These are phyloP conservation scores for Aphelinus atriplicis DNA, from an alignment of 1,140 invertebrate species.

Conservation along the genomic window DNA sequence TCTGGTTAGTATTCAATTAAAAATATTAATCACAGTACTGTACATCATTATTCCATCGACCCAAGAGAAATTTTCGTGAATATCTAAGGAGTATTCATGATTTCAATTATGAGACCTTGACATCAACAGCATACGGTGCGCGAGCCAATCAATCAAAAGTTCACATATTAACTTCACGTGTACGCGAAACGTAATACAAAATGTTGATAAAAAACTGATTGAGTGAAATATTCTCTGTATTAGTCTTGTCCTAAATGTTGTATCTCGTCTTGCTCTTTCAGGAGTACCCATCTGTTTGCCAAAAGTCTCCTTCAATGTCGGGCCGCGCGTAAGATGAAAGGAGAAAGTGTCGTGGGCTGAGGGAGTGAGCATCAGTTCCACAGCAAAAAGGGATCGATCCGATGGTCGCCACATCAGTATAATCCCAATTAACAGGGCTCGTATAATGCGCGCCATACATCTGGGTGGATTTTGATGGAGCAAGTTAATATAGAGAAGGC, in stretches of 20 bases:
- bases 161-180: too few relatives aligned
- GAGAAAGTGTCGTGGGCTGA: not conserved
- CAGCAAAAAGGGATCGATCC: slow-evolving; percentile 57
- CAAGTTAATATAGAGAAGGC: slow-evolving; percentile 19
- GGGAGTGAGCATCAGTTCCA: not conserved
- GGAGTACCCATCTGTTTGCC: slow-evolving; percentile 67
- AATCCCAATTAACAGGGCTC: slow-evolving; percentile 61
- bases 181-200: not conserved
- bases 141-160: too few relatives aligned
- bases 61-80: too few relatives aligned
- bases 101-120: too few relatives aligned
- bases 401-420: slow-evolving; percentile 60
- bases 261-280: slow-evolving; percentile 55
- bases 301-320: slow-evolving; percentile 65
- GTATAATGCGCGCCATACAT: too few relatives aligned
- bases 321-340: slow-evolving; percentile 54
- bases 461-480: too few relatives aligned
- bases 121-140: too few relatives aligned
- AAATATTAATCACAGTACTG: slow-evolving; percentile 12
- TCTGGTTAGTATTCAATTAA: slow-evolving; percentile 31
- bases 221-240: slow-evolving; percentile 42
- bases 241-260: slow-evolving; percentile 40
- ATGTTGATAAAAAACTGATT: slow-evolving; percentile 33
- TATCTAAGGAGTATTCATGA: too few relatives aligned
- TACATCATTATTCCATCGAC: too few relatives aligned